Conservation (phyloP, 2,797 vertebrate species). For the Sebastes diploproa region DNA sequence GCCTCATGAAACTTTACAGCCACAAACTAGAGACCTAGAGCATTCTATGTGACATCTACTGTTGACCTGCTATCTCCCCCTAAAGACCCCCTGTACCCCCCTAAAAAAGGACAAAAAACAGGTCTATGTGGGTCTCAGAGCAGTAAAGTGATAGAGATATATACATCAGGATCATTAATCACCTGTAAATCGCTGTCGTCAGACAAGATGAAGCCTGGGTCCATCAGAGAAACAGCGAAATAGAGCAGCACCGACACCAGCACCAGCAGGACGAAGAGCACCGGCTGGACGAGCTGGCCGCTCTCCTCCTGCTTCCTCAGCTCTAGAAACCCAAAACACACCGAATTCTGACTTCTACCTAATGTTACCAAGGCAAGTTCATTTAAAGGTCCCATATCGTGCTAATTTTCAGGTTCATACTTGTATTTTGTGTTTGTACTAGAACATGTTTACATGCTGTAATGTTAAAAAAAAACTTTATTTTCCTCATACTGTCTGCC, state of each 20-base stretch:
- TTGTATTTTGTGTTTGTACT: no score
- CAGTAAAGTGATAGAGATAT: background rate
- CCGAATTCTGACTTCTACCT: background rate
- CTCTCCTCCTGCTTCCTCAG: slow-evolving; percentile 85
- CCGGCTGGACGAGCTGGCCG: slow-evolving; percentile 83
- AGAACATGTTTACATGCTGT: accelerated
- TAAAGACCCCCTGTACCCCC: no score
- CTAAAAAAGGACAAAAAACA: no score
- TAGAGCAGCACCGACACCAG: slow-evolving; percentile 89
- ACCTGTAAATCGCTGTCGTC: slow-evolving; percentile 84
- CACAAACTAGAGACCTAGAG: no score
- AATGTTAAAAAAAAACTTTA: no score
- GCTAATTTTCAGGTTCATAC: no score
- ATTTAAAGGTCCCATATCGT: background rate
- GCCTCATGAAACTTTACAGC: no score
- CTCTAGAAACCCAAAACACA: slow-evolving; percentile 64
- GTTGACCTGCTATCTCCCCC: no score
- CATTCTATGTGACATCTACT: no score
- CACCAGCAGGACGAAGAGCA: slow-evolving; percentile 87
- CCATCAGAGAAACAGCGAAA: slow-evolving; percentile 93
- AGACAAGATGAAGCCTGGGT: slow-evolving; percentile 90
- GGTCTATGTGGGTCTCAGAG: no score
- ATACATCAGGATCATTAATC: background rate
- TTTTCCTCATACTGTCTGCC: no score
- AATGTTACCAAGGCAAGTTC: background rate